Evolutionary conservation across 2,797 vertebrate species (phyloP), one percentile per base, ranked within the genome.

Genomic region (Rhincodon typus): DNA sequence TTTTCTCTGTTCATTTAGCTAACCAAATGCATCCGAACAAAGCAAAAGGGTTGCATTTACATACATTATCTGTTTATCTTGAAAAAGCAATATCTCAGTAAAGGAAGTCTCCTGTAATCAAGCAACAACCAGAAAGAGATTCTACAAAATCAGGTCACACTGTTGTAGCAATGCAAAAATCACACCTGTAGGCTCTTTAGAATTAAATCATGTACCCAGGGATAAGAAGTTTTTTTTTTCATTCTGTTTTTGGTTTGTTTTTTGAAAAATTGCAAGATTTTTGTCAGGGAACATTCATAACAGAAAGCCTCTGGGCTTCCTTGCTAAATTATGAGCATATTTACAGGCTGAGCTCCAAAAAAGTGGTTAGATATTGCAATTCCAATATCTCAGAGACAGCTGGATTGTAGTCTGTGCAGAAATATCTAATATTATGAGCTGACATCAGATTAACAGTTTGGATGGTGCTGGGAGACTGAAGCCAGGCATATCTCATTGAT

Each of bases 231-330:
- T 2, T 93, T 91, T 67, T 57, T 25, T 12, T 30, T 38, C 3
- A 91, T 91, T 91, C 38, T 19, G 66, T 13, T 66, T 69, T 38
- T 38, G n/a, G 17, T 66, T 93, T 38, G 12, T 38, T 67, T 93
- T 93, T 42, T 25, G 21, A 69, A 69, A n/a, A 69, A 69, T 93
- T 69, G 66, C 90, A 93, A 13, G 21, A 93, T 93, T 93, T 93
- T 93, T 42, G n/a, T 69, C 90, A 25, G n/a, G 21, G 38, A 66
- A 62, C 57, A 91, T 62, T 66, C 88, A 67, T 62, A 91, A 91
- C 88, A 91, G 57, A 91, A 66, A 38, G 88, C 34, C 88, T 23
- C 57, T 30, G 34, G 57, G 57, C 17, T 23, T 67, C 57, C 88
- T 91, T 62, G 62, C 34, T n/a, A 91, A 91, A 91, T 67, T 62